Conservation (phyloP, 2,113 vertebrate species). For the Delphinus delphis region DNA sequence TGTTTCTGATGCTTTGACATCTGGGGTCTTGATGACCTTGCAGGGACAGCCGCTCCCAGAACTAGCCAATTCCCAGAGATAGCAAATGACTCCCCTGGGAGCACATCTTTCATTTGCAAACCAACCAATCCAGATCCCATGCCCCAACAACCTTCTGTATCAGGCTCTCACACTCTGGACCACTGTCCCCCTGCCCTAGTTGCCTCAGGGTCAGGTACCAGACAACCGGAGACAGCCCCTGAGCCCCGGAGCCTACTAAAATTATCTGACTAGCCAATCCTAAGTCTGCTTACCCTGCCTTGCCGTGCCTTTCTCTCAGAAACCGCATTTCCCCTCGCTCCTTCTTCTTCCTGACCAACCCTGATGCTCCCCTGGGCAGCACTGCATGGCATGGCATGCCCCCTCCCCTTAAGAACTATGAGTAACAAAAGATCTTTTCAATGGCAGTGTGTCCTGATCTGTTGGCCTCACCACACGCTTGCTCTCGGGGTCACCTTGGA, state of each 20-base stretch:
- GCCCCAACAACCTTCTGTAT: no score
- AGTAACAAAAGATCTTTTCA: not conserved
- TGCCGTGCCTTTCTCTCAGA: rapidly evolving
- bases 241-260: rapidly evolving
- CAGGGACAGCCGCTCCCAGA: not conserved
- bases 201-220: not conserved
- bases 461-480: rapidly evolving
- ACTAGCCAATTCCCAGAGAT: no score
- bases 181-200: not conserved
- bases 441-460: not conserved
- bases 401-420: not conserved
- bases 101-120: no score
- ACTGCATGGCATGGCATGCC: rapidly evolving
- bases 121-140: not conserved
- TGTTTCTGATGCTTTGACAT: not conserved
- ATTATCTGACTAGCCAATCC: not conserved
- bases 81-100: not conserved
- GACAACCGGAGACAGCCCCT: no score
- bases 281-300: not conserved
- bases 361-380: rapidly evolving
- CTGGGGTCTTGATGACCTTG: not conserved
- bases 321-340: rapidly evolving
- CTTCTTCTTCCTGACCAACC: not conserved
- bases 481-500: not conserved
- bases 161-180: not conserved